These are phyloP conservation scores for Columba livia DNA, from an alignment of 2,113 vertebrate genomes.

Conservation along the genomic window DNA sequence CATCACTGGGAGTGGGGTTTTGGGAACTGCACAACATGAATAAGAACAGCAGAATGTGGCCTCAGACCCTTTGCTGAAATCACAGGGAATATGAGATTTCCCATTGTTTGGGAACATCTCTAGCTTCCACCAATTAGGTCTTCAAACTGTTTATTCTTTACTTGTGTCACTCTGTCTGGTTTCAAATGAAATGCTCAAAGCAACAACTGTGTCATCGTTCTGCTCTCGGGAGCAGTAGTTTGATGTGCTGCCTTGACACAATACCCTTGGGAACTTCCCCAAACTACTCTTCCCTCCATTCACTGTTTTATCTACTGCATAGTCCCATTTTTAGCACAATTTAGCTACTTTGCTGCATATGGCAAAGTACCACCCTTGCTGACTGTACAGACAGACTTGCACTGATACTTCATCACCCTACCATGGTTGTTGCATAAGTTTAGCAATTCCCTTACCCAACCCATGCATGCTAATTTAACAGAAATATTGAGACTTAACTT, in stretches of 20 bases:
- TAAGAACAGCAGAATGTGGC: not conserved
- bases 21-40: not conserved
- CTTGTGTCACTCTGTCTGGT: not conserved
- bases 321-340: not conserved
- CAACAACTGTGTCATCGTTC: not conserved
- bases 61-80: not conserved
- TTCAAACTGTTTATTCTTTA: not conserved
- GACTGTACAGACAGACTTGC: not conserved
- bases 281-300: not conserved
- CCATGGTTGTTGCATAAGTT: not conserved
- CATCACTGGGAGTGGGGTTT: not conserved
- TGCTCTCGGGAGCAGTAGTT: not conserved
- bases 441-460: not conserved
- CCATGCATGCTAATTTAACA: not conserved
- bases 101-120: not conserved
- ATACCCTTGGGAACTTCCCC: not conserved
- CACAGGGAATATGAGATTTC: not conserved
- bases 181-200: constrained; percentile 9
- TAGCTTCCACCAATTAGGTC: not conserved
- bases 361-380: not conserved
- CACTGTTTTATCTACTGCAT: not conserved
- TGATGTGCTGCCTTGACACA: not conserved
- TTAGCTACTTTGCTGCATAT: not conserved
- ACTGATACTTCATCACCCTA: not conserved
- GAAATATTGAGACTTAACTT: not conserved